Conservation (phyloP, 2,113 vertebrate genomes). For the Rhynchomys soricoides region DNA sequence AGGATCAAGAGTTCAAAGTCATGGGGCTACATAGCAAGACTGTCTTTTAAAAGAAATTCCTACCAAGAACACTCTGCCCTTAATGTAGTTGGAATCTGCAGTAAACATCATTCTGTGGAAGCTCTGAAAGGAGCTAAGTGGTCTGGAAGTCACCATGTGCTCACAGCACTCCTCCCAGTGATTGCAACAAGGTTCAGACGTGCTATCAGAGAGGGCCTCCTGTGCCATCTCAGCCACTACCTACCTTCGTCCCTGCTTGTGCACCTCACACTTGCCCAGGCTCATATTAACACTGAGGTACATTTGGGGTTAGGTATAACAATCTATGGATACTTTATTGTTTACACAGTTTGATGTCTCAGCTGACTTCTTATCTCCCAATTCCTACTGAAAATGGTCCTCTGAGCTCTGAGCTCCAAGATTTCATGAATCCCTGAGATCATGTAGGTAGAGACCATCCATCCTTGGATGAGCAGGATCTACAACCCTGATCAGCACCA, state of each 20-base stretch:
- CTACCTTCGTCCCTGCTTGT: background rate
- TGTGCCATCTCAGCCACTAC: background rate
- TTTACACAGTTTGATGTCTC: background rate
- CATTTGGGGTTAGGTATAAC: background rate
- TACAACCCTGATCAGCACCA: background rate
- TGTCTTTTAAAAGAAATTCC: background rate
- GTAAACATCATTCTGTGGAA: slow-evolving; percentile 19
- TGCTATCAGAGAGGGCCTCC: background rate
- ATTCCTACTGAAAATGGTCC: background rate
- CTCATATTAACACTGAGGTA: background rate
- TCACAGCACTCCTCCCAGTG: background rate
- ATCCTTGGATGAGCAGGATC: background rate
- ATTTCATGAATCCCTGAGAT: too few relatives aligned
- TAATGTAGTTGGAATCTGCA: background rate
- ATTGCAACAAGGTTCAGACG: background rate
- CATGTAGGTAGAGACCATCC: background rate
- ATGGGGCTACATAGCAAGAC: background rate
- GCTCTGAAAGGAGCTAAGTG: slow-evolving; percentile 2
- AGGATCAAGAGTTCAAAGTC: background rate
- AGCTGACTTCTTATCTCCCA: background rate
- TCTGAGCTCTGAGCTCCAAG: background rate
- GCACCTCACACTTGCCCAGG: slow-evolving; percentile 7
- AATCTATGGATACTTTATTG: background rate
- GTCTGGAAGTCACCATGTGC: slow-evolving; percentile 1
- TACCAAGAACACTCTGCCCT: background rate